These are phyloP conservation scores for Ernsta delagoae DNA, from an alignment of 2,888 invertebrate species.

Conservation along the genomic window DNA sequence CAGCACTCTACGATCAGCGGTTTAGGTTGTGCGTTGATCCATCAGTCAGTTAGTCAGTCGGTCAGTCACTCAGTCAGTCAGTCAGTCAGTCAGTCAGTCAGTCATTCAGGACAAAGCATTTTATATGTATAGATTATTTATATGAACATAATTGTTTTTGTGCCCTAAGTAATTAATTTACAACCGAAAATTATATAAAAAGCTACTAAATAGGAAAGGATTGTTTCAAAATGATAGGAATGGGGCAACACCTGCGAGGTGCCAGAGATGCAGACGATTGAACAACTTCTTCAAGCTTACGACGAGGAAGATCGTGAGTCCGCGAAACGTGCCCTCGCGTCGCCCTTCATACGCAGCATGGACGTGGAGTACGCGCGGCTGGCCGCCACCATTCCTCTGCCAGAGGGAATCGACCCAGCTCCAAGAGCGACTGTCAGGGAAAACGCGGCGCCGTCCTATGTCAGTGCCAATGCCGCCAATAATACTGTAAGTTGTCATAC, in stretches of 20 bases:
- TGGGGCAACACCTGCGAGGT: slow-evolving; percentile 95
- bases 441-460: slow-evolving; percentile 89
- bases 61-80: too few species aligned
- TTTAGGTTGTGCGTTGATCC: too few species aligned
- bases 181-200: too few species aligned
- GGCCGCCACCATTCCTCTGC: slow-evolving; percentile 62
- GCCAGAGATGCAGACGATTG: slow-evolving; percentile 92
- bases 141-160: too few species aligned
- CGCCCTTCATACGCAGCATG: slow-evolving; percentile 96
- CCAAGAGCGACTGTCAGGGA: slow-evolving; percentile 86
- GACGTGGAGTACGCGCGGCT: slow-evolving; percentile 94
- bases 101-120: too few species aligned
- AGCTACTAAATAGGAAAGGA: too few species aligned
- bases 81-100: too few species aligned
- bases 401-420: slow-evolving; percentile 67
- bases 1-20: too few species aligned
- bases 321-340: slow-evolving; percentile 90
- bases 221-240: slow-evolving; percentile 65
- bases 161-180: too few species aligned
- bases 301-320: slow-evolving; percentile 94
- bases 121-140: too few species aligned
- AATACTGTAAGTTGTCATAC: not conserved
- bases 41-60: too few species aligned
- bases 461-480: slow-evolving; percentile 52
- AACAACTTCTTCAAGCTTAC: slow-evolving; percentile 90